These are phyloP conservation scores for Luperina nickerlii DNA, from an alignment of 2,888 invertebrate species.

Conservation along the genomic window DNA sequence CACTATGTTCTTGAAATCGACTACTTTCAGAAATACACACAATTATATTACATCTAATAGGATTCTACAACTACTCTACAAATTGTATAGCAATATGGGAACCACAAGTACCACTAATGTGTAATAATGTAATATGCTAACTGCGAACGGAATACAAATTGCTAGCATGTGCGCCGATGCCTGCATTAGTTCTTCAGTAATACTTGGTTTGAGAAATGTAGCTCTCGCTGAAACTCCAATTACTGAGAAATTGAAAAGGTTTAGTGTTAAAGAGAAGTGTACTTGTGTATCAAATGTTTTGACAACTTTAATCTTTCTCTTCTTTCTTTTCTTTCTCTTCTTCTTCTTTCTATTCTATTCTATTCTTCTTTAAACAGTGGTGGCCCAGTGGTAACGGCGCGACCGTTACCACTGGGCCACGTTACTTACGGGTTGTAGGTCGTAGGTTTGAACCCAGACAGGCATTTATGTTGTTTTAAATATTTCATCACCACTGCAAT, in stretches of 20 bases:
- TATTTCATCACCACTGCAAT: not conserved
- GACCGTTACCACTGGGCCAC: no score
- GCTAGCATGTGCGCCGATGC: slow-evolving; percentile 41
- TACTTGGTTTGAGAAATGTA: slow-evolving; percentile 29
- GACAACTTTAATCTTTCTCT: not conserved
- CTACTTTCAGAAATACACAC: not conserved
- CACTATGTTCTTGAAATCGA: not conserved
- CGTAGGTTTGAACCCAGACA: not conserved
- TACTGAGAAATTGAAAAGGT: slow-evolving; percentile 37
- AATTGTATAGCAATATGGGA: slow-evolving; percentile 37
- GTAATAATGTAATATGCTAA: slow-evolving; percentile 42
- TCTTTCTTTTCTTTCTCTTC: no score
- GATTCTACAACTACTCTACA: slow-evolving; percentile 5
- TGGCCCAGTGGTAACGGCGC: not conserved
- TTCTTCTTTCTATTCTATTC: no score
- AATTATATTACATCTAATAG: not conserved
- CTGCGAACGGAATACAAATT: slow-evolving; percentile 50
- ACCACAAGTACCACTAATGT: slow-evolving; percentile 27
- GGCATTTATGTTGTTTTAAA: not conserved
- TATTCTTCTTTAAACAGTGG: no score
- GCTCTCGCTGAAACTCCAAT: slow-evolving; percentile 32
- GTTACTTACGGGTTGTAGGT: not conserved
- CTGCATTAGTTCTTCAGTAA: slow-evolving; percentile 33
- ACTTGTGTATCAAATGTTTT: not conserved
- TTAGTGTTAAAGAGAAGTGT: slow-evolving; percentile 3